Evolutionary conservation across 2,888 invertebrate species (phyloP).

Genomic region (Encarsia formosa): DNA sequence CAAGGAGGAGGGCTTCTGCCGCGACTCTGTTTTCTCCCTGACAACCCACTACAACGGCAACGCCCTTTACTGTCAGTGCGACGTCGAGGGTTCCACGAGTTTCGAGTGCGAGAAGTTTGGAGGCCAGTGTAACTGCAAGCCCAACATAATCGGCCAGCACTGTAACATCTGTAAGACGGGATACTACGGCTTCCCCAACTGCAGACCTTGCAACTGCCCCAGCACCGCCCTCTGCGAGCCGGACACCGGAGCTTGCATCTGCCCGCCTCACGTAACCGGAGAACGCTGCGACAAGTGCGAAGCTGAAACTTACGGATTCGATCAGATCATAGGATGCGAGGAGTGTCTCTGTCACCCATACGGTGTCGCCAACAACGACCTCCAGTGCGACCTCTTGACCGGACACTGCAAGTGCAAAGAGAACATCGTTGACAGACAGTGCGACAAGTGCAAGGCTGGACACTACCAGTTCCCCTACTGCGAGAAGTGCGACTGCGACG

Average conservation of each 20-base stretch:
- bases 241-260: conserved; percentile 77
- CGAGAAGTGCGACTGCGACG: conserved; percentile 74
- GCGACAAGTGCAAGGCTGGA: conserved; percentile 82
- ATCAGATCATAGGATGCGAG: conserved; percentile 92
- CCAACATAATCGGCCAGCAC: conserved; percentile 87
- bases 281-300: conserved; percentile 85
- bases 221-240: conserved; percentile 77
- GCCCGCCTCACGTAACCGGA: conserved; percentile 87
- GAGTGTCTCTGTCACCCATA: conserved; percentile 84
- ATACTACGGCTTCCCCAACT: conserved; percentile 93
- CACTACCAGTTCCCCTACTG: conserved; percentile 87
- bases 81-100: conserved; percentile 79
- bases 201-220: conserved; percentile 83
- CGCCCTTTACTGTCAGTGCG: conserved; percentile 84
- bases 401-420: conserved; percentile 87
- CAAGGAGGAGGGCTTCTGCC: conserved; percentile 75
- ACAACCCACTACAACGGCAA: conserved; percentile 94
- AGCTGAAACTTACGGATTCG: conserved; percentile 84
- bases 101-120: conserved; percentile 91
- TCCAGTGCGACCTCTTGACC: conserved; percentile 83
- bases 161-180: conserved; percentile 82
- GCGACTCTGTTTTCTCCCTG: conserved; percentile 86
- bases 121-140: conserved; percentile 91
- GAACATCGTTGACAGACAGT: conserved; percentile 83
- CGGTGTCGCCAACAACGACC: conserved; percentile 71